These are phyloP conservation scores for Pholis gunnellus DNA, from an alignment of 2,113 vertebrate species.

Conservation along the genomic window DNA sequence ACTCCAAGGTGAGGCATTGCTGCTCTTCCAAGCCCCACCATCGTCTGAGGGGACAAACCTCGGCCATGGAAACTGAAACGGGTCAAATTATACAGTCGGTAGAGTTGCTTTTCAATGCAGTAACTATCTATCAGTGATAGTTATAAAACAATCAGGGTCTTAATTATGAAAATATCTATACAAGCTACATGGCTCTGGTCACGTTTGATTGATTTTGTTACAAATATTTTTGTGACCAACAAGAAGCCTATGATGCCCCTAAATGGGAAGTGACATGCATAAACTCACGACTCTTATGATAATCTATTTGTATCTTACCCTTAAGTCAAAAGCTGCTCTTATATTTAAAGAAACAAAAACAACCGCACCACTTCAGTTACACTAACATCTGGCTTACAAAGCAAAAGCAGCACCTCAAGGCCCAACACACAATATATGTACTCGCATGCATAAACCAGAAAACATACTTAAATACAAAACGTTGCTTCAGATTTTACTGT, in stretches of 20 bases:
- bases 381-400: no score
- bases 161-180: neutral
- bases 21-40: conserved; percentile 67
- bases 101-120: neutral
- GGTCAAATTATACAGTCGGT: neutral
- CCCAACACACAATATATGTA: no score
- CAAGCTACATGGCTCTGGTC: neutral
- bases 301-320: no score
- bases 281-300: no score
- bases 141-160: neutral
- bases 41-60: conserved; percentile 29
- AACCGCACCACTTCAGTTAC: no score
- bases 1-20: conserved; percentile 35
- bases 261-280: no score
- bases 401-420: no score
- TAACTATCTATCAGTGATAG: neutral
- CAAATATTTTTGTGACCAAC: neutral
- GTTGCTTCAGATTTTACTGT: no score
- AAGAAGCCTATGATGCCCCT: neutral
- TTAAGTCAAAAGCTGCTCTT: no score
- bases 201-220: neutral
- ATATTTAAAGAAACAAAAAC: no score
- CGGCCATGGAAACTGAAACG: conserved; percentile 65
- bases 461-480: no score
- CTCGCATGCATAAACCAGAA: no score